Percentiles rank a stretch among this genome's conserved stretches.
Evolutionary conservation across 2,888 invertebrate species (phyloP).

Genomic region (Lamellibrachia columna): DNA sequence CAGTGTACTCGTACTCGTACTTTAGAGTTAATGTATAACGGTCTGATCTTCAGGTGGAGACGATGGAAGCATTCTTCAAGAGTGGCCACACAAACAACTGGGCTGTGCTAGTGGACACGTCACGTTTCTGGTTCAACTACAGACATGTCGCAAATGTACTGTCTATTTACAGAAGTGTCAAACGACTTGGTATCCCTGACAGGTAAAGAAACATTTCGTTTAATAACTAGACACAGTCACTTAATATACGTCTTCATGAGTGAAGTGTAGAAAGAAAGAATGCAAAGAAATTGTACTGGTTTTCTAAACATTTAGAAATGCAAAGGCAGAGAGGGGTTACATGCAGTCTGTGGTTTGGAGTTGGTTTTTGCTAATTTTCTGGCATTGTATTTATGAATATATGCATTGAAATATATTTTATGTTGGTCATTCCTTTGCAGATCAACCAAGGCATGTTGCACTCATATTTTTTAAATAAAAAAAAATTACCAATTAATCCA

Average conservation of each 20-base stretch:
- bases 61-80: slow-evolving; percentile 48
- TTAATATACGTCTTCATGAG: not conserved
- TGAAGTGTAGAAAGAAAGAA: not conserved
- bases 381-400: too few species aligned
- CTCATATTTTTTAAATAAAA: too few species aligned
- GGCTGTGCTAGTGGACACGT: slow-evolving; percentile 98
- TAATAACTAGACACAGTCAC: not conserved
- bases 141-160: slow-evolving; percentile 98
- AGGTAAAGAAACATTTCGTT: slow-evolving; percentile 63
- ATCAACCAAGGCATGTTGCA: too few species aligned
- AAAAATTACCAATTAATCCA: too few species aligned
- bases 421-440: too few species aligned
- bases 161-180: slow-evolving; percentile 97
- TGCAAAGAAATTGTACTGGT: too few species aligned
- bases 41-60: not conserved
- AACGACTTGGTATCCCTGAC: slow-evolving; percentile 97
- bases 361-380: too few species aligned
- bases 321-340: too few species aligned
- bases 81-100: slow-evolving; percentile 93
- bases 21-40: not conserved
- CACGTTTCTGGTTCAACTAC: slow-evolving; percentile 99
- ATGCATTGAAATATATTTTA: too few species aligned
- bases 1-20: too few species aligned
- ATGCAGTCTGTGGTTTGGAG: too few species aligned
- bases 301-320: too few species aligned